These are phyloP conservation scores for Helicoverpa zea DNA, from an alignment of 1,140 invertebrate genomes.

Conservation along the genomic window DNA sequence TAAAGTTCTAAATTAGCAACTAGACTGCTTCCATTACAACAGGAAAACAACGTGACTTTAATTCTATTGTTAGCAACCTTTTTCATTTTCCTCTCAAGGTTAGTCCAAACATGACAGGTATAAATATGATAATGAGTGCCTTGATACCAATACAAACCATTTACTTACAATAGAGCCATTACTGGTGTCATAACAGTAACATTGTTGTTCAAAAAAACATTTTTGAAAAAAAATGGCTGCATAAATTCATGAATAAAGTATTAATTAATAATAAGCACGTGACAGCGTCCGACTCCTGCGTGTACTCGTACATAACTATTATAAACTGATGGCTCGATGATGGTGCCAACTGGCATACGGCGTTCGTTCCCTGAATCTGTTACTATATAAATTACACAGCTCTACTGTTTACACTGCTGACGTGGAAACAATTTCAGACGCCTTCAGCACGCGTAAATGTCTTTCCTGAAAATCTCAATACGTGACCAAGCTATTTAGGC, in stretches of 20 bases:
- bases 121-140: not conserved
- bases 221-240: not conserved
- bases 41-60: not conserved
- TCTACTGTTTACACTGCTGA: conserved; percentile 31
- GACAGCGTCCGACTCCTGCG: conserved; percentile 20
- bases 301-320: conserved; percentile 51
- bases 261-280: conserved; percentile 24
- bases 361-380: conserved; percentile 55
- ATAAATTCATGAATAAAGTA: conserved; percentile 4
- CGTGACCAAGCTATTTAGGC: not conserved
- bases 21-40: not conserved
- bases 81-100: not conserved
- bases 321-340: conserved; percentile 51
- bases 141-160: not conserved
- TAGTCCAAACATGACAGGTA: not conserved
- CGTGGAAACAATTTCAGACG: conserved; percentile 24
- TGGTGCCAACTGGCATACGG: conserved; percentile 77
- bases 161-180: not conserved
- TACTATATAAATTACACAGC: conserved; percentile 38
- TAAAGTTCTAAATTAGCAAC: not conserved
- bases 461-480: conserved; percentile 3
- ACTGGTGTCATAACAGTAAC: not conserved
- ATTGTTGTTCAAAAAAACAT: conserved; percentile 6
- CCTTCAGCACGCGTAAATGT: conserved; percentile 19
- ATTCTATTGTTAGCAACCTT: not conserved